Base-by-base conservation (phyloP, 2,113 vertebrate genomes). In the Sceloporus undulatus region DNA sequence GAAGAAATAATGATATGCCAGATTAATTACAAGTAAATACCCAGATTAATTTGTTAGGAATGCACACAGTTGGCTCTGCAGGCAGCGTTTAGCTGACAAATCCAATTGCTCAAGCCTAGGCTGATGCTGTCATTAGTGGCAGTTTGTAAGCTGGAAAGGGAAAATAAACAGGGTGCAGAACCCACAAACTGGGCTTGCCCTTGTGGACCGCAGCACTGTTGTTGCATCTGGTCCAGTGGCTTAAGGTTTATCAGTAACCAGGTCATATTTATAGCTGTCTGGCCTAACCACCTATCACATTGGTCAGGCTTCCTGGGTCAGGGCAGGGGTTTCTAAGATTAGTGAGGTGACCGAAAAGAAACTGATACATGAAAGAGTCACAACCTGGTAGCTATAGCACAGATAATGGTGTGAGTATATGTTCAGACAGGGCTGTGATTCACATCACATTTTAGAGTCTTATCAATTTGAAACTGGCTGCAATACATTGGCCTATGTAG, bases 1-100 rank as follows among this genome's bases (percentile, higher is more conserved):
- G 89, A 94, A 73, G 79, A 87, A 92, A 91, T 94, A 93, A 94
- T 85, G 91, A 93, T 92, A 92, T 0, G 2, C 0, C 0, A 91
- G 90, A 93, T 93, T 95, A 95, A 94, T 95, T 94, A 91, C 91
- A 91, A 90, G 86, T 74, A 79, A 93, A 95, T 93, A 92, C 93
- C 91, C 91, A 86, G 91, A 92, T 5, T 91, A 94, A 88, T 91
- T 85, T 84, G 77, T 86, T 89, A 93, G 88, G 75, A 91, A 89
- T 84, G 21, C 0, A 5, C 52, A 85, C 87, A 34, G 85, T 82
- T 89, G 84, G 65, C 82, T 89, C 85, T 56, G 77, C 74, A 14
- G 38, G 88, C 0, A 1, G 2, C 9, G 29, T 68, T 80, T 52
- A 9, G 4, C 25, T 52, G 52, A 71, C 1, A 2, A 38, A 68